Percentiles rank a stretch among this genome's conserved stretches.
Conservation (phyloP, 2,113 vertebrate genomes). For the Gasterosteus nipponicus region DNA sequence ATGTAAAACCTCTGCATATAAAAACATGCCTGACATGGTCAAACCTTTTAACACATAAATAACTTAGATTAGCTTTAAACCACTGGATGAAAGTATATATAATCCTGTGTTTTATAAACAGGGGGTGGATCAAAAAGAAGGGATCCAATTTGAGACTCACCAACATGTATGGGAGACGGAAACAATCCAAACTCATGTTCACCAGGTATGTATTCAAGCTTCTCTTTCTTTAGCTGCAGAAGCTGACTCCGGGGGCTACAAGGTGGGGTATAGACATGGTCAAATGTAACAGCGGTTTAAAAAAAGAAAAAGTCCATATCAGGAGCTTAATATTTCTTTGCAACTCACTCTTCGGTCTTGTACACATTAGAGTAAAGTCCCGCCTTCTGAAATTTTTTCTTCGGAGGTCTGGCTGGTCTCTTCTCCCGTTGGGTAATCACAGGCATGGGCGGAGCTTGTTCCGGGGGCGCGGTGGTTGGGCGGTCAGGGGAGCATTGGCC, state of each 20-base stretch:
- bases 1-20: background rate
- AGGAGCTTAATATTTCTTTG: slow-evolving; percentile 8
- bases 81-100: background rate
- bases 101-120: background rate
- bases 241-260: slow-evolving; percentile 91
- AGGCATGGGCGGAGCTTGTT: slow-evolving; percentile 72
- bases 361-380: slow-evolving; percentile 85
- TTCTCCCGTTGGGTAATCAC: slow-evolving; percentile 78
- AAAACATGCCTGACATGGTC: background rate
- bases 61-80: background rate
- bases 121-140: background rate
- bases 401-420: slow-evolving; percentile 81
- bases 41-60: background rate
- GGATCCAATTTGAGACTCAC: slow-evolving; percentile 80
- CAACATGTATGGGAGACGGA: slow-evolving; percentile 95
- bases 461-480: slow-evolving; percentile 58
- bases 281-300: background rate
- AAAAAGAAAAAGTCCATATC: background rate
- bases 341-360: slow-evolving; percentile 82
- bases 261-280: background rate
- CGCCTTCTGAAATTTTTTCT: slow-evolving; percentile 86
- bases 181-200: slow-evolving; percentile 95
- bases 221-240: slow-evolving; percentile 95
- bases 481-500: slow-evolving; percentile 69
- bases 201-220: slow-evolving; percentile 93